Percentiles rank a stretch among this genome's conserved stretches.
phyloP scores from a whole-genome alignment of 2,113 vertebrate genomes.

The Xiphias gladius region DNA sequence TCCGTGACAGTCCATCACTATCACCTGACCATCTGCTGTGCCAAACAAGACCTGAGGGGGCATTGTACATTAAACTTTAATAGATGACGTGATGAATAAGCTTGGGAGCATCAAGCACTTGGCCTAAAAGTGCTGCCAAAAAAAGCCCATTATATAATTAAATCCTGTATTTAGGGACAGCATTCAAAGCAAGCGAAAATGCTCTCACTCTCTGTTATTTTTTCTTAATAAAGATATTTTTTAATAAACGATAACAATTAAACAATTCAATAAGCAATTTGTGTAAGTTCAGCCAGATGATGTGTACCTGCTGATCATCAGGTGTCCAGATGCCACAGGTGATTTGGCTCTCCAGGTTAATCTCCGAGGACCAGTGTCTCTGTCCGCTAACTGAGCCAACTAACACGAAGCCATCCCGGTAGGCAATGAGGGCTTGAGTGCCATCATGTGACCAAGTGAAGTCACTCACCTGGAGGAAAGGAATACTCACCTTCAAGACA shows the following conservation, averaged over 20 bases:
- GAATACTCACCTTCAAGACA: background rate
- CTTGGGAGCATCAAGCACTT: slow-evolving; percentile 10
- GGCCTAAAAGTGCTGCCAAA: background rate
- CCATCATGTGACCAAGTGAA: slow-evolving; percentile 99
- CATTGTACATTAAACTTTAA: slow-evolving; percentile 26
- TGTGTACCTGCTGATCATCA: slow-evolving; percentile 95
- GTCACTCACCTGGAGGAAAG: slow-evolving; percentile 91
- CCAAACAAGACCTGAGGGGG: slow-evolving; percentile 93
- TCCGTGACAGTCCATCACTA: slow-evolving; percentile 99
- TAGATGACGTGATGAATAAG: slow-evolving; percentile 3
- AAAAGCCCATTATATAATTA: background rate
- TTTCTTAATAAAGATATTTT: background rate
- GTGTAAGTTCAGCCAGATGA: background rate
- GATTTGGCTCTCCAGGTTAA: slow-evolving; percentile 99
- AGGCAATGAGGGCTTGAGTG: slow-evolving; percentile 98
- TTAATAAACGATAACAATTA: background rate
- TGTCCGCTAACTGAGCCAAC: slow-evolving; percentile 98
- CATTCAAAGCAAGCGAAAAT: background rate
- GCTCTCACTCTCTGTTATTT: background rate
- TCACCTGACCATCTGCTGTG: slow-evolving; percentile 98
- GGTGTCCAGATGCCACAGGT: slow-evolving; percentile 99
- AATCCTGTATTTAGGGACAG: background rate
- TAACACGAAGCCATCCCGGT: slow-evolving; percentile 97
- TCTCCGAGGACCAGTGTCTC: slow-evolving; percentile 99
- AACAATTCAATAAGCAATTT: background rate